These are phyloP conservation scores for Panthera tigris DNA, from an alignment of 2,113 vertebrate species.

Conservation along the genomic window DNA sequence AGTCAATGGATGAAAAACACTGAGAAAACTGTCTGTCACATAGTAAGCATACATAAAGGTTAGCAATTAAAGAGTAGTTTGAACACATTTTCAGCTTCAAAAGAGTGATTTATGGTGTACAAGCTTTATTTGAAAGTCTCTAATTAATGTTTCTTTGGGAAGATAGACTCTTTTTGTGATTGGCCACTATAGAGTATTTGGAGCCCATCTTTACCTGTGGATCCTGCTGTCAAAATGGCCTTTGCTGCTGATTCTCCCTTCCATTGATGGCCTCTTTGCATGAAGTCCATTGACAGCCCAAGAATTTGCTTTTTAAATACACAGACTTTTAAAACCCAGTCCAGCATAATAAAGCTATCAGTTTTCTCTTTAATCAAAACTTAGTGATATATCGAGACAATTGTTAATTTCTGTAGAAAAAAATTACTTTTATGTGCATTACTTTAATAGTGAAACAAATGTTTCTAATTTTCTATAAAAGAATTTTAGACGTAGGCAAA, in stretches of 20 bases:
- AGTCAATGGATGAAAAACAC: not conserved
- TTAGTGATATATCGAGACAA: not conserved
- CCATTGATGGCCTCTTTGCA: not conserved
- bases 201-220: not conserved
- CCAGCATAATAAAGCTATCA: not conserved
- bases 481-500: not conserved
- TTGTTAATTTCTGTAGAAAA: not conserved
- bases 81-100: not conserved
- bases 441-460: not conserved
- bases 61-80: not conserved
- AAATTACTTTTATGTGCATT: not conserved
- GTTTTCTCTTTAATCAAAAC: not conserved
- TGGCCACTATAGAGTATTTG: too few species aligned
- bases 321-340: not conserved
- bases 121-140: not conserved
- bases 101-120: not conserved
- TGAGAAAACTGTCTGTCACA: not conserved
- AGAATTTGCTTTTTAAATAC: not conserved
- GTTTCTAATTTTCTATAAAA: not conserved
- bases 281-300: not conserved
- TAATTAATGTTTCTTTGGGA: not conserved
- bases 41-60: not conserved
- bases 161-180: not conserved
- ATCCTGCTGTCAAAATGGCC: not conserved
- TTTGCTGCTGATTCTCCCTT: not conserved